Base-by-base conservation (phyloP, 1,140 invertebrate genomes). In the Leptinotarsa defecta region DNA sequence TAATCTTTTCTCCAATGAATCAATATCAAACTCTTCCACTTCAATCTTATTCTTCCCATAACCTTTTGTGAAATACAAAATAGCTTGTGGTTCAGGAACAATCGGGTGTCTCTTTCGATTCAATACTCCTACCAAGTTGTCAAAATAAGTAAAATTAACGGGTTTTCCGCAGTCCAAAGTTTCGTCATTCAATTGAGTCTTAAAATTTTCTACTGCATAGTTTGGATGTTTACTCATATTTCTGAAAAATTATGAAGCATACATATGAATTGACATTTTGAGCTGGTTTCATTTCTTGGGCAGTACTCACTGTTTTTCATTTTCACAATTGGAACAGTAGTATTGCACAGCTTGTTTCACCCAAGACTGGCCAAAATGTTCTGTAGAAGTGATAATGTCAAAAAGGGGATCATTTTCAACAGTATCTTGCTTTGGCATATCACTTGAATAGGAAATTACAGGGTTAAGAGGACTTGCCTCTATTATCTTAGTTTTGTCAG, bases 141-240 rank as follows among this genome's bases (percentile, higher is more conserved):
- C 95, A 86, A 95, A 96, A 83, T 94, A 94, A 13, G 95, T 95
- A 83, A 93, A 94, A 86, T 96, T 96, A 0, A 94, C 93, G 64
- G 94, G 90, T 87, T 94, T 94, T 3, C 95, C 95, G 87, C 95
- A 96, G 81, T 94, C 93, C 73, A 96, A 86, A 77, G 91, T 88
- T 84, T 94, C 90, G 79, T 92, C 90, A 64, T 91, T 62, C 17
- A 52, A 22, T 61, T 61, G 20, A 27, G 20, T 57, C n/a, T 72
- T 72, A 11, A 52, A 49, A 70, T 70, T 70, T n/a, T 72, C 48
- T 24, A 19, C 19, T 19, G 61, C 43, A 19, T 24, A 68, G 19
- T 68, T 68, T 57, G 69, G 49, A 48, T 48, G n/a, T 0, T 57
- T 61, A 57, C 48, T 71, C 4, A 15, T 20, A 61, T 76, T 68